Base-by-base conservation (phyloP, 2,888 invertebrate genomes). In the Euplexia lucipara region DNA sequence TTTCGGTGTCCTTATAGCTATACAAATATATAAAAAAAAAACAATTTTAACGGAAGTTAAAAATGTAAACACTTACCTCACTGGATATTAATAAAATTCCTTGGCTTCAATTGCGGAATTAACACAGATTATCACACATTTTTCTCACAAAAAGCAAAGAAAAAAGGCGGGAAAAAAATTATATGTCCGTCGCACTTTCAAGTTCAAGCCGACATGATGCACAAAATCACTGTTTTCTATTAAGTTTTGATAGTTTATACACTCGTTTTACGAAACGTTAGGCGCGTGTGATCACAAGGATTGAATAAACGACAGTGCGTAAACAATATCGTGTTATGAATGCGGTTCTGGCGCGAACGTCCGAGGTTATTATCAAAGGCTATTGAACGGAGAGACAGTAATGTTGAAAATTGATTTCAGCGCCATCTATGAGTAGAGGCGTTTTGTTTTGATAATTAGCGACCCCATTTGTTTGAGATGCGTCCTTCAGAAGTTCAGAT, bases 251-350 rank as follows among this genome's bases (percentile, higher is more conserved):
- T 58, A 67, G 60, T 71, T 66, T 68, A 54, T 32, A 58, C 58
- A 70, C 62, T 70, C 70, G 41, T 47, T 39, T 51, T 56, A 63
- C 59, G 42, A 57, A 66, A 62, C 45, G 79, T 51, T 34, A 58
- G 42, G 48, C 74, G 83, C 86, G 86, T 83, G 81, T 79, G 61
- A 75, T 68, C 86, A 63, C 82, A 57, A 62, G 79, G 81, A 82
- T 81, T 66, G 78, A 83, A 83, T 81, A 82, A 72, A 83, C 77
- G 77, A 86, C 84, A 88, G 86, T 88, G 86, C 81, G 87, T 90
- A 91, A 90, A 91, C 88, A 90, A 83, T 84, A 82, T 83, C 73
- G 74, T 85, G 80, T 82, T 84, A 81, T 85, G 84, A 82, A 83
- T 78, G 81, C 73, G 67, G 78, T 79, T 79, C 76, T 83, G 83